These are phyloP conservation scores for Lymantria monacha DNA, from an alignment of 2,888 invertebrate genomes.

Conservation along the genomic window DNA sequence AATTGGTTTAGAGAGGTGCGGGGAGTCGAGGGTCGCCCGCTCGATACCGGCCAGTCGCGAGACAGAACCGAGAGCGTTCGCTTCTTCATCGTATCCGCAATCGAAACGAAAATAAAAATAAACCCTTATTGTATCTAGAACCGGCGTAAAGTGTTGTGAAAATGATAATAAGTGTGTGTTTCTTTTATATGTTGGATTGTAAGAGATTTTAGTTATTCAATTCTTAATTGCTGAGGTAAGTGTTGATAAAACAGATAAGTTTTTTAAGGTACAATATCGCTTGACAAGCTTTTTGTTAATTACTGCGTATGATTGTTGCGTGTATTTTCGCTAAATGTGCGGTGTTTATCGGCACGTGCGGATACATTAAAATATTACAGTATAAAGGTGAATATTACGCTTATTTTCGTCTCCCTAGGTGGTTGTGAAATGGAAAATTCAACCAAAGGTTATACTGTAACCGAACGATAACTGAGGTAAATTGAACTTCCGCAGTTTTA, in stretches of 20 bases:
- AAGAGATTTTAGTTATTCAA: conserved; percentile 18
- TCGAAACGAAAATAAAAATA: conserved; percentile 45
- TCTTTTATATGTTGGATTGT: conserved; percentile 28
- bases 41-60: conserved; percentile 76
- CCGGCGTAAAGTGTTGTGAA: conserved; percentile 26
- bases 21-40: conserved; percentile 65
- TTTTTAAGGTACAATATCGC: conserved; percentile 15
- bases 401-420: background rate
- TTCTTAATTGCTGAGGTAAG: conserved; percentile 22
- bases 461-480: conserved; percentile 1
- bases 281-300: conserved; percentile 17
- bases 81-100: conserved; percentile 32
- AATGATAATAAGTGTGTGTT: conserved; percentile 25
- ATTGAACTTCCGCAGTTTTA: background rate
- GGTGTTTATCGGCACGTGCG: conserved; percentile 5
- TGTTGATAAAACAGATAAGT: conserved; percentile 18
- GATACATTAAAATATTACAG: background rate
- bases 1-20: conserved; percentile 80
- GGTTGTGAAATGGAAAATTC: background rate
- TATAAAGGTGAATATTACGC: conserved; percentile 3
- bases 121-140: conserved; percentile 27
- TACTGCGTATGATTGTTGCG: conserved; percentile 30
- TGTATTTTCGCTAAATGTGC: conserved; percentile 14
- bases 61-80: conserved; percentile 48
- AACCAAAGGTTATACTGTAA: background rate